phyloP scores from a whole-genome alignment of 2,113 vertebrate genomes.

The Brachirus orientalis region DNA sequence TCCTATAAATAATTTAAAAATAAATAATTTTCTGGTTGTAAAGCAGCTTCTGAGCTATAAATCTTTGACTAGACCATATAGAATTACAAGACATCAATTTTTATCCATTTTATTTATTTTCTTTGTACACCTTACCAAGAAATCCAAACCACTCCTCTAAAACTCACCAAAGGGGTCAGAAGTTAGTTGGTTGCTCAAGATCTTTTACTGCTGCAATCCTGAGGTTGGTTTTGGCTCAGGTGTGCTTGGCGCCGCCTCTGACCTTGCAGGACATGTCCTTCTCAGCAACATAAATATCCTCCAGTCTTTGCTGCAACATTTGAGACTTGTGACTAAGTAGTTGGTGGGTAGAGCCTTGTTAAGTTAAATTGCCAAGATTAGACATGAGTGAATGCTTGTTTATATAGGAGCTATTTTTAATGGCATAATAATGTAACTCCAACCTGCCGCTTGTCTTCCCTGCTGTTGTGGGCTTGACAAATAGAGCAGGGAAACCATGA shows the following conservation, averaged over 20 bases:
- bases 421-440: slow-evolving; percentile 5
- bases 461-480: slow-evolving; percentile 31
- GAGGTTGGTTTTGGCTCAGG: not conserved
- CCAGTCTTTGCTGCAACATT: slow-evolving; percentile 5
- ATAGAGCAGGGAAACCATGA: slow-evolving; percentile 30
- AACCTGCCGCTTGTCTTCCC: slow-evolving; percentile 23
- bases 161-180: no score
- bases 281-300: slow-evolving; percentile 9
- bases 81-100: no score
- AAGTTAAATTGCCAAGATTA: not conserved
- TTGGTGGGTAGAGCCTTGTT: no score
- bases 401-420: not conserved
- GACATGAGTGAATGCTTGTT: not conserved
- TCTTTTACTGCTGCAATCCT: not conserved
- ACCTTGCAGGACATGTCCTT: slow-evolving; percentile 10
- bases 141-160: no score
- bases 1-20: no score
- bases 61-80: no score
- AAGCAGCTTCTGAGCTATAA: no score
- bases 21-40: no score
- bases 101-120: no score
- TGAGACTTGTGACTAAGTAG: not conserved
- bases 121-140: no score
- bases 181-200: not conserved
- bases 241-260: not conserved